phyloP scores from a whole-genome alignment of 2,797 vertebrate genomes.

The Distichodus sexfasciatus region DNA sequence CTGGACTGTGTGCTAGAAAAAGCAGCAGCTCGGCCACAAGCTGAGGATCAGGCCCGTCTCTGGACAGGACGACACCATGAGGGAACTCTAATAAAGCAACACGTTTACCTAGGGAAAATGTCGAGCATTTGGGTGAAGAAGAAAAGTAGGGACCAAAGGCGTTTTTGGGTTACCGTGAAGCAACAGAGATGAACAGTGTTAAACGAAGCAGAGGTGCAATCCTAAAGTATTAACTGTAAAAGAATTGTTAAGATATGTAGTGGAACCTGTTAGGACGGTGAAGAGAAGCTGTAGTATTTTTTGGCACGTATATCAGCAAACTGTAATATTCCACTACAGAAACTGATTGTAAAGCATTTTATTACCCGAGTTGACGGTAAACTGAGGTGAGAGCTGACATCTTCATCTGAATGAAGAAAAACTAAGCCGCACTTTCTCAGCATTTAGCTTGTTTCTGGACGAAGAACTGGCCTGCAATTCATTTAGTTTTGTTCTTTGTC shows the following conservation, averaged over 20 bases:
- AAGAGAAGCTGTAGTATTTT: conserved; percentile 12
- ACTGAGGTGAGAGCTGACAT: conserved; percentile 23
- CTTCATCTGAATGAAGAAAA: conserved; percentile 7
- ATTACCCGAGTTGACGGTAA: conserved; percentile 53
- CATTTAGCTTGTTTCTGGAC: conserved; percentile 11
- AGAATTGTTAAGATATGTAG: conserved; percentile 58
- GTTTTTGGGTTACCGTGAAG: conserved; percentile 51
- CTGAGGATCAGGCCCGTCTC: conserved; percentile 50
- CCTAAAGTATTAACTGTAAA: conserved; percentile 46
- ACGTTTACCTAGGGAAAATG: conserved; percentile 27
- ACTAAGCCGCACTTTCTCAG: conserved; percentile 34
- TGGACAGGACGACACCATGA: conserved; percentile 2
- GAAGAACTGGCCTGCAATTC: conserved; percentile 58
- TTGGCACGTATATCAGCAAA: conserved; percentile 7
- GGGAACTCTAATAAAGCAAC: neutral
- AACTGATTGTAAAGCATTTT: conserved; percentile 11
- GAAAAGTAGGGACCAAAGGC: conserved; percentile 65
- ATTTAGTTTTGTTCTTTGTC: conserved; percentile 50
- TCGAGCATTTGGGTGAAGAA: conserved; percentile 25
- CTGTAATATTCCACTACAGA: conserved; percentile 58
- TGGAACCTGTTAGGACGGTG: conserved; percentile 62
- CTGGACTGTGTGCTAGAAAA: conserved; percentile 64
- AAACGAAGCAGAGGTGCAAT: conserved; percentile 41
- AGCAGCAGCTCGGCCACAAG: conserved; percentile 58
- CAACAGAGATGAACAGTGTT: conserved; percentile 52